Base-by-base conservation (phyloP, 2,113 vertebrate genomes). In the Anser cygnoides region DNA sequence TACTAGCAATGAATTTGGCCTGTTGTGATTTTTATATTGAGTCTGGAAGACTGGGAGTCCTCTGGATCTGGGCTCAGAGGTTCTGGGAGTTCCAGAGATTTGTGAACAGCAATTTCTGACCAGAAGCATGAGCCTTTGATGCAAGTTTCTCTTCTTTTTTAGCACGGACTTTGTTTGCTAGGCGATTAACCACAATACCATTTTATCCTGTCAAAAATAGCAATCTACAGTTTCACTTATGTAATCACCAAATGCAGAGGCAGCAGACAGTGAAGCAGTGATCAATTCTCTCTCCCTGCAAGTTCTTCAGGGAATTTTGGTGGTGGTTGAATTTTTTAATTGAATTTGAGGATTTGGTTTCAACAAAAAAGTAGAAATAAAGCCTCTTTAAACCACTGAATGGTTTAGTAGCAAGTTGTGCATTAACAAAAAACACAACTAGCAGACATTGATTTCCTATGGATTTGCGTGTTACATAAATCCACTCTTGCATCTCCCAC, bases 191-290 rank as follows among this genome's bases (percentile, higher is more conserved):
- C 89, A 93, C 85, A 82, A 96, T 93, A 93, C 84, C 73, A 82
- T 92, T 96, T 95, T 87, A 82, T 95, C 79, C 81, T 81, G 80
- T 91, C 95, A 92, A 75, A 97, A 96, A 94, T 87, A 96, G 91
- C 91, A 71, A 92, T 94, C 87, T 96, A 85, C 87, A 87, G 95
- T 96, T 84, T 95, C 73, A 63, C 87, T 96, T 96, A 89, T 63
- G 90, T 81, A 96, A 97, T 95, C 95, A 63, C 44, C 90, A 90
- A 96, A 87, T 92, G 92, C 91, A 94, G 84, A 90, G 83, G 91
- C 94, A 96, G 90, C 89, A 94, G 86, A 89, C 93, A 84, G 83
- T 54, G 87, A 89, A 86, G 79, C 52, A 87, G 85, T 87, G 91
- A 93, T 83, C 71, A 25, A 1, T 90, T 92, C 74, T 83, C 43